Conservation (phyloP, 2,797 vertebrate species). For the Lepilemur ruficaudatus region DNA sequence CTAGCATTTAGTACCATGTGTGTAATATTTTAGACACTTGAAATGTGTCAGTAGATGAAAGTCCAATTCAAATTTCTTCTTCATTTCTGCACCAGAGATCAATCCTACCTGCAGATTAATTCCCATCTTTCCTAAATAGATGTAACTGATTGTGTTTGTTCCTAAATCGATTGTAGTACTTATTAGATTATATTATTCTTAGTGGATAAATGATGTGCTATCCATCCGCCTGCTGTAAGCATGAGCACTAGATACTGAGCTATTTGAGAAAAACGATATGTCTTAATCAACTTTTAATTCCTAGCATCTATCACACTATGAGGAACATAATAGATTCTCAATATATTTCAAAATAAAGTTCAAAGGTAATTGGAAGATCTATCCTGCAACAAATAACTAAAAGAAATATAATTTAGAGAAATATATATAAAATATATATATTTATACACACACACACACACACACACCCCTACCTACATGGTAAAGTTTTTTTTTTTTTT, state of each 20-base stretch:
- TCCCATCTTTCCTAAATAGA: not conserved
- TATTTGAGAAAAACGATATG: not conserved
- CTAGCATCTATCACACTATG: not conserved
- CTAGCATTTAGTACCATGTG: not conserved
- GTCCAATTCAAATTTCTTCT: not conserved
- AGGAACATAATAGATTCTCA: not conserved
- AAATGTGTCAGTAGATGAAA: not conserved
- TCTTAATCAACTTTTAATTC: not conserved
- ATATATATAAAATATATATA: no score
- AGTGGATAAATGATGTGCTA: not conserved
- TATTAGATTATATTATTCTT: not conserved
- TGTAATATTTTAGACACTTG: not conserved
- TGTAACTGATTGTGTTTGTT: not conserved
- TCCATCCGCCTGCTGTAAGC: not conserved
- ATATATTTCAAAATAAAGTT: not conserved
- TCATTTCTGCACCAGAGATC: not conserved
- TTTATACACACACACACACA: no score
- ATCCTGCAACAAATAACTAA: not conserved
- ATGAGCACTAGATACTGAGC: not conserved
- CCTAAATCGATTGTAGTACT: not conserved
- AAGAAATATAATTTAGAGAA: not conserved
- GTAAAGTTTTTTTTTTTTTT: not conserved
- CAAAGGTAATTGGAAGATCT: not conserved
- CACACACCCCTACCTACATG: not conserved
- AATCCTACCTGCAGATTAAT: not conserved